Evolutionary conservation across 2,113 vertebrate species (phyloP), one percentile per base, ranked within the genome.

Genomic region (Mus musculus): DNA sequence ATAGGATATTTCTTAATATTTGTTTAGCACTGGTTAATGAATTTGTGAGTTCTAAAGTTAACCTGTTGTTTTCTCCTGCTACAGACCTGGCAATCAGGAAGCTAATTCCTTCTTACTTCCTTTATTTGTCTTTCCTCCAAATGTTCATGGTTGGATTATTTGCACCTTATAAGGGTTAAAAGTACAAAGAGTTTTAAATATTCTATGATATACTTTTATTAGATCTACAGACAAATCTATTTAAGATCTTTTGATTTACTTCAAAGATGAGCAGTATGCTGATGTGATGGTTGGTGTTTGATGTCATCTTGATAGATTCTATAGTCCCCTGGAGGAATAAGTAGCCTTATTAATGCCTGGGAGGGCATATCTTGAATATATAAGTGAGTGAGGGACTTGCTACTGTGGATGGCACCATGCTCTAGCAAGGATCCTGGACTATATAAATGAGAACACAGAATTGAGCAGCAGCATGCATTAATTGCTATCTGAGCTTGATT

Each of bases 141-240:
- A 77, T 49, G 26, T 33, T 46, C 82, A 16, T 75, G 54, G 5
- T 39, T 96, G 42, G 59, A 71, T 90, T 67, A 94, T 90, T 84
- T 93, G 36, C 49, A 56, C 16, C 30, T 59, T 72, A 39, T 86
- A 6, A 92, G 59, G 75, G 63, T 78, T 39, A 33, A 49, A 46
- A 89, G 13, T 56, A 90, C 56, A 95, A 89, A 63, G 67, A 4
- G 17, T 89, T 95, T 86, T 61, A 88, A 17, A 46, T 80, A 90
- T 91, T 91, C 39, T n/a, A 28, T 3, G 9, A 13, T 24, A 69
- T 77, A 75, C 69, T 63, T 39, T 9, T n/a, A 20, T 96, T 95
- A 49, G 86, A 20, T 82, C 36, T 95, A 39, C 0, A 52, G 49
- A 42, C 20, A 8, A 49, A 88, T 30, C 12, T 3, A 16, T 95